These are phyloP conservation scores for Leucoraja erinaceus DNA, from an alignment of 2,113 vertebrate genomes.

Conservation along the genomic window DNA sequence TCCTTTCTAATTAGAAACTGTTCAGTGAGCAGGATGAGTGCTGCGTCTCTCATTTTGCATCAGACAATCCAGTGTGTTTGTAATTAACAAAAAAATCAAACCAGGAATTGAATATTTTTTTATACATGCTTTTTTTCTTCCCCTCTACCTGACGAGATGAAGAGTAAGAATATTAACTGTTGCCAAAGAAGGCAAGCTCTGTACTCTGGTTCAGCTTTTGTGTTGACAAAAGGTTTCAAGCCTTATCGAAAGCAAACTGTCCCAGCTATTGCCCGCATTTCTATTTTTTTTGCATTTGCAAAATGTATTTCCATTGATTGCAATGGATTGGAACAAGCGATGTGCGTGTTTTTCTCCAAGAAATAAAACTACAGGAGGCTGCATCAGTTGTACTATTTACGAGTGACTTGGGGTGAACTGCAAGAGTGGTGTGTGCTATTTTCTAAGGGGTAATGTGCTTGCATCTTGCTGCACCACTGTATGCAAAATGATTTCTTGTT, in stretches of 20 bases:
- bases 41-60: neutral
- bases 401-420: constrained; percentile 46
- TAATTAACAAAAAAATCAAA: neutral
- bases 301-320: constrained; percentile 65
- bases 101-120: neutral
- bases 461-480: constrained; percentile 57
- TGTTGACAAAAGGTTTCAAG: neutral
- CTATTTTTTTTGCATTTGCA: constrained; percentile 61
- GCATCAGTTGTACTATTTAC: constrained; percentile 30
- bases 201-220: neutral
- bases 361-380: neutral
- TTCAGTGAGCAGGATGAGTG: neutral
- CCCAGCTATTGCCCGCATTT: neutral
- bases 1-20: neutral
- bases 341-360: constrained; percentile 47
- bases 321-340: constrained; percentile 54
- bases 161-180: neutral
- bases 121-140: neutral
- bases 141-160: neutral
- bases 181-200: neutral
- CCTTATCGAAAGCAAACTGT: neutral
- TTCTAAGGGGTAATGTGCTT: constrained; percentile 47
- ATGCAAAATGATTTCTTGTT: constrained; percentile 59
- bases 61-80: neutral
- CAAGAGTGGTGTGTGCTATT: constrained; percentile 46